Evolutionary conservation across 1,140 invertebrate species (phyloP), one percentile per base, ranked within the genome.

Genomic region (Muscidifurax raptorellus): DNA sequence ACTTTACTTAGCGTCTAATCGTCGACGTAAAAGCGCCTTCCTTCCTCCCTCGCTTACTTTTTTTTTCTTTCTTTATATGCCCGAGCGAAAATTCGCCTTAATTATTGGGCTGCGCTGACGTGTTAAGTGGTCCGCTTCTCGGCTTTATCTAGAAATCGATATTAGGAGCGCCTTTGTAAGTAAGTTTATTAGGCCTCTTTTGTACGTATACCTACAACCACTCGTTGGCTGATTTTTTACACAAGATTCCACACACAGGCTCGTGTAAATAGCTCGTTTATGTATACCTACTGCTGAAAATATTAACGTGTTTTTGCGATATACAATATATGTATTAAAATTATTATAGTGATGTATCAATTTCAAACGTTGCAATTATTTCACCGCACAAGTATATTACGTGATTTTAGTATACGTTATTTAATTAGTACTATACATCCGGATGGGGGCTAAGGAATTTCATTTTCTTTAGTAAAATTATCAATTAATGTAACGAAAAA

Each of bases 141-240:
- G n/a, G 64, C 64, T 66, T 10, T 66, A 66, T 66, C 64, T 66
- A 25, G 64, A 66, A 66, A 66, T 66, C 64, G 64, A 66, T 66
- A 66, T 66, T 47, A 47, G 44, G 44, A 47, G n/a, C 64, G 18
- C 64, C 25, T n/a, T 22, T 12, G 22, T 66, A 66, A 66, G 64
- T n/a, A 25, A 66, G 64, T 66, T 66, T 66, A 66, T 66, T 66
- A 66, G 64, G 64, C 9, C 25, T 25, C 25, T 25, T 66, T n/a
- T n/a, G n/a, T n/a, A n/a, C n/a, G n/a, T n/a, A n/a, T n/a, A n/a
- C n/a, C n/a, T 25, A 66, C 25, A 66, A n/a, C 4, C 25, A n/a
- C n/a, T 66, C 25, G 64, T 66, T 66, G 22, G 12, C 18, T 66
- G 9, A 18, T 66, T 66, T 66, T 66, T 66, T 0, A n/a, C 25